Conservation (phyloP, 2,113 vertebrate species). For the Fregata magnificens region DNA sequence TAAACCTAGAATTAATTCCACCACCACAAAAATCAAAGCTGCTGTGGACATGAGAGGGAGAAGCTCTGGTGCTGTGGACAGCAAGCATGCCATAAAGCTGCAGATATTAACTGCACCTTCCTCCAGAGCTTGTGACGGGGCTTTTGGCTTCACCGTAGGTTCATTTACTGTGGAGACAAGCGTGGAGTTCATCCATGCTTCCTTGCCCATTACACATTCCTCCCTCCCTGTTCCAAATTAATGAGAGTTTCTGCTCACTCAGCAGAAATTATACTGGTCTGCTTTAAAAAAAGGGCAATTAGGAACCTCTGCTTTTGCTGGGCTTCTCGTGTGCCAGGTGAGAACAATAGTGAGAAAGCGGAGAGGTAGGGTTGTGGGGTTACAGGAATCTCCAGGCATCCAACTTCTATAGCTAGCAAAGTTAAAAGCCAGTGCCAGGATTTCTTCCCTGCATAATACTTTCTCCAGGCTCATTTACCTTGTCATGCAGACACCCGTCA, state of each 20-base stretch:
- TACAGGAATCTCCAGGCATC: background rate
- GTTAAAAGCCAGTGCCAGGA: background rate
- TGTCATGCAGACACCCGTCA: accelerated
- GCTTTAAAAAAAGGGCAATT: background rate
- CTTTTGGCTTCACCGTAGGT: background rate
- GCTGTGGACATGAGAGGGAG: background rate
- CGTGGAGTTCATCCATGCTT: background rate
- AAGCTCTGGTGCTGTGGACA: background rate
- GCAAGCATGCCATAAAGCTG: background rate
- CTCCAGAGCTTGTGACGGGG: background rate
- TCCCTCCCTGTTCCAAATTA: background rate
- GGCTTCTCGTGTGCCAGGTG: background rate
- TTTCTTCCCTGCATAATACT: background rate
- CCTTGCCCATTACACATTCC: background rate
- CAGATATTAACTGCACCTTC: background rate
- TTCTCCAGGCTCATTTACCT: background rate
- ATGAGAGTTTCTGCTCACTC: constrained; percentile 3
- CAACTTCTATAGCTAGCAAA: background rate
- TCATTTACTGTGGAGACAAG: background rate
- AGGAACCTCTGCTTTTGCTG: background rate
- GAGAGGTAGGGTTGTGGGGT: background rate
- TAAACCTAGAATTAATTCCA: background rate
- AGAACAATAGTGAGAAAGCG: background rate
- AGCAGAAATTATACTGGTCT: constrained; percentile 5
- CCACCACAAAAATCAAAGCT: background rate